Base-by-base conservation (phyloP, 2,888 invertebrate species). In the Synergus gifuensis region DNA sequence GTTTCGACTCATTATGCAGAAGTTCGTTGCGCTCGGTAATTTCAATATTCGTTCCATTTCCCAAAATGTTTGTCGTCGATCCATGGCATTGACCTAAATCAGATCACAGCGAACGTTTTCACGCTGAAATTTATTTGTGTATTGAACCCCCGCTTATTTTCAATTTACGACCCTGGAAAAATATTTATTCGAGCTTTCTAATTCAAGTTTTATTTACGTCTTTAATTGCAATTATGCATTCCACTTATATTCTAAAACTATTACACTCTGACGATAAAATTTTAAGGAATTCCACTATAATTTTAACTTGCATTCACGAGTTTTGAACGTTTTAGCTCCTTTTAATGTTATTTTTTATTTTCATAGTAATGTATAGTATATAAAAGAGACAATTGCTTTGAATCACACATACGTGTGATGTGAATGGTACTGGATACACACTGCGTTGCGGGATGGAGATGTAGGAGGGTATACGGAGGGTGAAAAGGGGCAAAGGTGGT, bases 51-150 rank as follows among this genome's bases (percentile, higher is more conserved):
- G 87, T 88, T 86, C 87, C 84, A 87, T 87, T 76, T 73, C 85
- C 86, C 85, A 82, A 87, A 86, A 86, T 86, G 82, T 84, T 85
- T 83, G 87, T 83, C 85, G 86, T 86, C 87, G 86, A 89, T 86
- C 86, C 83, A 86, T 85, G 90, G 86, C 91, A 91, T 90, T 91
- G 91, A 91, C 91, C 91, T 85, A 90, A 82, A 89, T 89, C 81
- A 77, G 54, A 44, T 79, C 77, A 44, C 63, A 22, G 28, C 40
- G 18, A 66, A 18, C 28, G 73, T 49, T 28, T 73, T 73, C 54
- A 73, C 49, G 49, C 54, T 22, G 4, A 16, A 73, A 36, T 54
- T 73, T 73, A 54, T 73, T 73, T 73, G 73, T 73, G 11, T 54
- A 54, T 73, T 54, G 16, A 73, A 73, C 36, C 36, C 49, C n/a